These are phyloP conservation scores for Umimayanthus chanpuru DNA, from an alignment of 92 coral and sea anemone species.

Conservation along the genomic window DNA sequence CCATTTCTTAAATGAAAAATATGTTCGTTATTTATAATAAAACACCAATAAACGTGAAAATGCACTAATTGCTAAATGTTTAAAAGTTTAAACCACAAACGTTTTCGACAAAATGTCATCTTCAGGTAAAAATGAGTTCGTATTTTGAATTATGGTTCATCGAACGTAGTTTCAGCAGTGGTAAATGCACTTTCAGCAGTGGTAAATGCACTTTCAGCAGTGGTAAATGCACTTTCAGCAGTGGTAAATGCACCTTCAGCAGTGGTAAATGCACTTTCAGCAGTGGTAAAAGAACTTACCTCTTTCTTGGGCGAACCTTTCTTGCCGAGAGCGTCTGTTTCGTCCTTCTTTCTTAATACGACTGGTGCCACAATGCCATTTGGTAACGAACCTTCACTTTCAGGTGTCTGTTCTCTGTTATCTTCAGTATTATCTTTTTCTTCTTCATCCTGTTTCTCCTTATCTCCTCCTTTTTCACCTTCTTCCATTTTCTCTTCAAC, in stretches of 20 bases:
- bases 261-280: not conserved
- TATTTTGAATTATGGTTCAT: too few species aligned
- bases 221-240: conserved; percentile 26
- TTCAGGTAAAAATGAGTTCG: too few species aligned
- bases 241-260: too few species aligned
- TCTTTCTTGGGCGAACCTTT: conserved; percentile 39
- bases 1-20: too few species aligned
- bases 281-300: conserved; percentile 40
- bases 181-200: conserved; percentile 25
- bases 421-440: conserved; percentile 43
- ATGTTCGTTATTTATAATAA: too few species aligned
- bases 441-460: conserved; percentile 44
- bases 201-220: too few species aligned
- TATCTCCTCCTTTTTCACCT: conserved; percentile 46
- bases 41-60: too few species aligned
- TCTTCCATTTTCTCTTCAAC: not conserved
- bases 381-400: conserved; percentile 46
- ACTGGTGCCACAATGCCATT: conserved; percentile 55
- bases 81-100: too few species aligned
- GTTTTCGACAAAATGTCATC: too few species aligned
- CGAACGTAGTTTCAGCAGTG: not conserved
- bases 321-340: conserved; percentile 27
- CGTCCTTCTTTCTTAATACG: conserved; percentile 43
- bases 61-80: too few species aligned
- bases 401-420: conserved; percentile 19